Percentiles rank a stretch among this genome's conserved stretches.
Conservation (phyloP, 1,140 invertebrate species). For the Eupeodes corollae region DNA sequence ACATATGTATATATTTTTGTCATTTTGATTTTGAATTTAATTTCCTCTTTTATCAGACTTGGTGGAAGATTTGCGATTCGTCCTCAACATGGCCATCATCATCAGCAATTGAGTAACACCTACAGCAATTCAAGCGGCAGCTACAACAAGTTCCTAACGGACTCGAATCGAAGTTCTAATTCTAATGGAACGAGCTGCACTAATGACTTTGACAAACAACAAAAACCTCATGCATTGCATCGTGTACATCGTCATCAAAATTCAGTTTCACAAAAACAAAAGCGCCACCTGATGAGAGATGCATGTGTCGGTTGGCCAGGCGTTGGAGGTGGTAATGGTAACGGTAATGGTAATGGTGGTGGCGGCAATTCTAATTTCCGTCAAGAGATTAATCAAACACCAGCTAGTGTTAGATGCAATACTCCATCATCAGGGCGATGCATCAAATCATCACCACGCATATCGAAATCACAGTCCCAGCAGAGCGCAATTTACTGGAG, state of each 20-base stretch:
- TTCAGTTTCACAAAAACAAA: slow-evolving; percentile 4
- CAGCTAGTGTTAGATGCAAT: slow-evolving; percentile 1
- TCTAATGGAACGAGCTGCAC: background rate
- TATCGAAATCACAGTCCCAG: slow-evolving; percentile 15
- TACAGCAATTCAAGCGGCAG: slow-evolving; percentile 9
- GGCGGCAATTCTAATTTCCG: background rate
- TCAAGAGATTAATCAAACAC: background rate
- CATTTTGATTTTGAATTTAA: background rate
- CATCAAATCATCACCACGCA: background rate
- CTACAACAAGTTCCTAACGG: background rate
- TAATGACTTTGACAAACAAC: slow-evolving; percentile 2
- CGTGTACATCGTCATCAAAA: slow-evolving; percentile 2
- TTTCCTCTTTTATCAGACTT: slow-evolving; percentile 36
- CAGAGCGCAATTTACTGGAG: slow-evolving; percentile 39
- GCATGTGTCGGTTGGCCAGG: background rate
- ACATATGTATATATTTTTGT: background rate
- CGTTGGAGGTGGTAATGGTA: slow-evolving; percentile 3
- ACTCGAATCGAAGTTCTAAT: slow-evolving; percentile 5
- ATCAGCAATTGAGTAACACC: slow-evolving; percentile 29
- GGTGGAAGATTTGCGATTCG: slow-evolving; percentile 49
- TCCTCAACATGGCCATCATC: slow-evolving; percentile 39
- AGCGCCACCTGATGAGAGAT: slow-evolving; percentile 1
- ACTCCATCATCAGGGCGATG: slow-evolving; percentile 10
- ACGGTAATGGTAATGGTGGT: background rate
- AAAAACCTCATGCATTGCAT: slow-evolving; percentile 16